Evolutionary conservation across 2,113 vertebrate genomes (phyloP), one percentile per base, ranked within the genome.

Genomic region (Gopherus flavomarginatus): DNA sequence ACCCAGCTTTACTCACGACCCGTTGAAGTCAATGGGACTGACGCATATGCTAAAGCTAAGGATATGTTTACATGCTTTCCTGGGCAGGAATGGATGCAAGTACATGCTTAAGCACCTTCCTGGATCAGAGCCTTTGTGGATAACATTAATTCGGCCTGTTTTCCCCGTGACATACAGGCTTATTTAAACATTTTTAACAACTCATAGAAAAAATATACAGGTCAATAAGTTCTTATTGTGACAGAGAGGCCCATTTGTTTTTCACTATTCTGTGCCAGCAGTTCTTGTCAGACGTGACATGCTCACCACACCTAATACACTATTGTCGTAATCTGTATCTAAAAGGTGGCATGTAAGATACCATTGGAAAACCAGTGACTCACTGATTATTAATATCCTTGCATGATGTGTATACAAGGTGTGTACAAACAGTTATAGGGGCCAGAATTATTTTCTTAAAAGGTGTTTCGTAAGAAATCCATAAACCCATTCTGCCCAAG

Each of bases 31-130:
- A 83, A 83, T n/a, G 9, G 26, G 13, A 26, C 82, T 52, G 69
- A 86, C 89, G 69, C 19, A 52, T 47, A 56, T 2, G 5, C 10
- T 62, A 19, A 56, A 47, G 42, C 21, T 87, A 93, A 82, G 53
- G n/a, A 10, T 19, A 38, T 14, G 14, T 81, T 85, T 82, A 80
- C 52, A 87, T 81, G 72, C 54, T 47, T 81, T 11, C 87, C 86
- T 89, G 91, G 52, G 53, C 35, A 69, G 27, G 80, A 35, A 92
- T 80, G 52, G 89, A 83, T 90, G 84, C 88, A 92, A 93, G 69
- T 56, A 72, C 38, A 22, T 85, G 35, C 2, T 89, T 93, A 80
- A 93, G 75, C 84, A 19, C 10, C 8, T 0, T 83, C 65, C 78
- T 93, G 69, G 89, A 49, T 27, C 9, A 2, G 11, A 38, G 42